A percentile compares a stretch with the other conserved stretches of the same genome.
These are phyloP conservation scores for Metallyticus violacea DNA, from an alignment of 2,888 invertebrate species.

Conservation along the genomic window DNA sequence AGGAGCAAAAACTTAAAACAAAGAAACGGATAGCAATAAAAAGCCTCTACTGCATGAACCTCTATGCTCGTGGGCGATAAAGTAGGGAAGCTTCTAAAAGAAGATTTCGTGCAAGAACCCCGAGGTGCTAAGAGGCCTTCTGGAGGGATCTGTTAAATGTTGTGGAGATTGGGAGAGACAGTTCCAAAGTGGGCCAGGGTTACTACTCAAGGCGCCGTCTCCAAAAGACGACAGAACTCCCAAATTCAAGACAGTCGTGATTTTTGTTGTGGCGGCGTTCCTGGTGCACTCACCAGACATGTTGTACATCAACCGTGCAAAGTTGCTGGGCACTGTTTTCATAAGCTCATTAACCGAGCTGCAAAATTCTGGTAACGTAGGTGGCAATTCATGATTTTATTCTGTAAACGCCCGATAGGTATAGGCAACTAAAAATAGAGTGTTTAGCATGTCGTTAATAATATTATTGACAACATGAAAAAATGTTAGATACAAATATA, in stretches of 20 bases:
- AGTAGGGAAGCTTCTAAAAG: not conserved
- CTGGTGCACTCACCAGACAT: not conserved
- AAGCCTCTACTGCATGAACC: not conserved
- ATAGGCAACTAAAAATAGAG: no score
- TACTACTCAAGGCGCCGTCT: not conserved
- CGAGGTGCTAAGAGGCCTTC: not conserved
- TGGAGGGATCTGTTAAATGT: not conserved
- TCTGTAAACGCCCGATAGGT: no score
- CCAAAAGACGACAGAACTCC: not conserved
- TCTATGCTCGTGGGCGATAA: not conserved
- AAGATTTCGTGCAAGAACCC: not conserved
- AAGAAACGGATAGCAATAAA: not conserved
- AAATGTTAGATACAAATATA: no score
- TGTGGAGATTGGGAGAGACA: not conserved
- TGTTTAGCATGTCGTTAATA: no score
- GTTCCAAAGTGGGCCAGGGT: not conserved
- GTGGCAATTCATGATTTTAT: no score
- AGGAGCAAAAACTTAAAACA: not conserved
- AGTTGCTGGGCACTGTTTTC: no score
- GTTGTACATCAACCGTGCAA: no score
- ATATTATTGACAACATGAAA: no score
- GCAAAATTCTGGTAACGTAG: no score
- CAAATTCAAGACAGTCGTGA: no score
- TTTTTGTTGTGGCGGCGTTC: not conserved
- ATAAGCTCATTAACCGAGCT: no score